These are phyloP conservation scores for Corythoichthys haematopterus DNA, from an alignment of 2,113 vertebrate genomes.

Conservation along the genomic window DNA sequence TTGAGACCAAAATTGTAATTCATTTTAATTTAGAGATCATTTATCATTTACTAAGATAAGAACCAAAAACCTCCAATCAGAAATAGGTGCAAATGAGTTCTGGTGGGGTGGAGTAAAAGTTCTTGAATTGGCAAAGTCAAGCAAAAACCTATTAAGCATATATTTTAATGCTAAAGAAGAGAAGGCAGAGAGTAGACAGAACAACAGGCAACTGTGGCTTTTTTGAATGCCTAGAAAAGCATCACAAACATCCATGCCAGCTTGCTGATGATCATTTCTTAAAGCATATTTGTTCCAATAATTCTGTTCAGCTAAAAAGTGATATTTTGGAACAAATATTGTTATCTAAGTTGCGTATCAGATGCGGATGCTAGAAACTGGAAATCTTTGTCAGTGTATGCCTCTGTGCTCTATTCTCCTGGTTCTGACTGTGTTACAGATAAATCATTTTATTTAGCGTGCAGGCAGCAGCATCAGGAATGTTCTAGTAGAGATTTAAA, in stretches of 20 bases:
- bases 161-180: not conserved
- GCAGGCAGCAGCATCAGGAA: constrained; percentile 26
- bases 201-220: not conserved
- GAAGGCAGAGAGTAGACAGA: not conserved
- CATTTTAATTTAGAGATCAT: not conserved
- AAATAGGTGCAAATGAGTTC: not conserved
- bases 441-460: constrained; percentile 16
- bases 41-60: not conserved
- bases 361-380: not conserved
- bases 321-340: not conserved
- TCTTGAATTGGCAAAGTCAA: not conserved
- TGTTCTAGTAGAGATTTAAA: constrained; percentile 33
- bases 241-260: not conserved
- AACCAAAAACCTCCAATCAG: not conserved
- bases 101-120: not conserved
- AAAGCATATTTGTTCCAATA: not conserved
- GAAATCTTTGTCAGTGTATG: not conserved
- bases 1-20: no score
- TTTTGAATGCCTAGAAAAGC: not conserved
- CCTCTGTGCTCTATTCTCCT: not conserved
- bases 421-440: constrained; percentile 9
- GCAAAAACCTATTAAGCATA: not conserved
- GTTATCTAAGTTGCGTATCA: not conserved
- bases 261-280: not conserved
- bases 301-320: not conserved